phyloP scores from a whole-genome alignment of 2,113 vertebrate species.

The Etheostoma cragini region DNA sequence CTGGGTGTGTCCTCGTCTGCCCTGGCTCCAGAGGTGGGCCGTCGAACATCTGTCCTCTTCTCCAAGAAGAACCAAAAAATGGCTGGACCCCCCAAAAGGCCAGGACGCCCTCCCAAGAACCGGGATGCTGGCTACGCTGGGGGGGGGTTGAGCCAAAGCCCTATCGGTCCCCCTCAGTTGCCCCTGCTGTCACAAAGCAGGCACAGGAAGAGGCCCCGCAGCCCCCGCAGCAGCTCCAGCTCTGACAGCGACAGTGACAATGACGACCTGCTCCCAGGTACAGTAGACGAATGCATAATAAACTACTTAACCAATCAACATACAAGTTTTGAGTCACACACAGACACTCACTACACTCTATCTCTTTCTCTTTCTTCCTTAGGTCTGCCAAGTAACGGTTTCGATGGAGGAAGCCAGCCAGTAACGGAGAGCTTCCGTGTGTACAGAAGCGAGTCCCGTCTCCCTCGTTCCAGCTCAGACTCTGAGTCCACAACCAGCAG shows the following conservation, averaged over 20 bases:
- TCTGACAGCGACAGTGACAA: constrained; percentile 96
- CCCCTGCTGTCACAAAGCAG: constrained; percentile 87
- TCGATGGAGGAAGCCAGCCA: constrained; percentile 92
- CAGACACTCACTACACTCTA: background rate
- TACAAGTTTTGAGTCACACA: background rate
- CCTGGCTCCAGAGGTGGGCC: constrained; percentile 94
- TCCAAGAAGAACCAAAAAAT: constrained; percentile 98
- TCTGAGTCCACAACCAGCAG: constrained; percentile 97
- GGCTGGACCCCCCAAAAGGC: constrained; percentile 94
- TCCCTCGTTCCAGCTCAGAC: constrained; percentile 96
- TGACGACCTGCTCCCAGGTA: constrained; percentile 82
- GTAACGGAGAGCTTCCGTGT: constrained; percentile 98
- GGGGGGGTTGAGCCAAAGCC: constrained; percentile 88
- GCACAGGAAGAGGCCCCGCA: constrained; percentile 92
- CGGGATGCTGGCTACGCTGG: constrained; percentile 88
- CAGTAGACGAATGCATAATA: fast-evolving
- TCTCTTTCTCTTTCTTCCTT: background rate
- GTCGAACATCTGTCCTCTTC: constrained; percentile 97
- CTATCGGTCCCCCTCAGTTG: constrained; percentile 94
- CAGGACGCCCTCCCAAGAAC: constrained; percentile 96
- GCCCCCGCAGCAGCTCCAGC: constrained; percentile 93
- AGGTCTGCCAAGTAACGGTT: constrained; percentile 96
- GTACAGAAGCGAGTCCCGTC: constrained; percentile 94
- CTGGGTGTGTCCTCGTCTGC: constrained; percentile 90
- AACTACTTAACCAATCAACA: background rate